Evolutionary conservation across 2,113 vertebrate species (phyloP).

Genomic region (Acrocephalus arundinaceus): DNA sequence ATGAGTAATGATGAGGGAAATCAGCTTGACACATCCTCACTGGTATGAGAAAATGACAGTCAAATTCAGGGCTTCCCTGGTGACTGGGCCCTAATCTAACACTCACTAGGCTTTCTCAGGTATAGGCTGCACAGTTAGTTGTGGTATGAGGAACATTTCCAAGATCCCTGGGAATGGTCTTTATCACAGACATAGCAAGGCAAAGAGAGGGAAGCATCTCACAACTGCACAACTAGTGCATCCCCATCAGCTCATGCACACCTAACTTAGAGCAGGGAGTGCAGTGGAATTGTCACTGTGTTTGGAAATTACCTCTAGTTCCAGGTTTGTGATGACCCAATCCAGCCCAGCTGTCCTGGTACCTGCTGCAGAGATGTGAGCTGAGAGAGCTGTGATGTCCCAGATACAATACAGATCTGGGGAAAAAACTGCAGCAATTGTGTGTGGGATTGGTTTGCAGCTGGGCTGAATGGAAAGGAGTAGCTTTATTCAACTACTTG

Average conservation of each 20-base stretch:
- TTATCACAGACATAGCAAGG: background rate
- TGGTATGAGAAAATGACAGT: background rate
- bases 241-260: background rate
- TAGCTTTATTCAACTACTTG: background rate
- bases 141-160: background rate
- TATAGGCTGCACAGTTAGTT: background rate
- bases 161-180: background rate
- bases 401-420: background rate
- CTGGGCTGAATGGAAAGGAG: background rate
- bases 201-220: background rate
- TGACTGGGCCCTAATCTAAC: background rate
- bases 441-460: background rate
- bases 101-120: background rate
- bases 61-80: background rate
- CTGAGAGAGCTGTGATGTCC: background rate
- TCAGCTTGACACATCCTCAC: background rate
- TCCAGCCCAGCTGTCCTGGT: background rate
- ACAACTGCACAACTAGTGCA: no score
- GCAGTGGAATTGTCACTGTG: background rate
- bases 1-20: background rate
- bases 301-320: background rate
- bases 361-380: accelerated
- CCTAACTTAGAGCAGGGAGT: background rate
- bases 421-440: background rate
- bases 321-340: background rate